phyloP scores from a whole-genome alignment of 2,797 vertebrate genomes.

The Gobio occitaniae region DNA sequence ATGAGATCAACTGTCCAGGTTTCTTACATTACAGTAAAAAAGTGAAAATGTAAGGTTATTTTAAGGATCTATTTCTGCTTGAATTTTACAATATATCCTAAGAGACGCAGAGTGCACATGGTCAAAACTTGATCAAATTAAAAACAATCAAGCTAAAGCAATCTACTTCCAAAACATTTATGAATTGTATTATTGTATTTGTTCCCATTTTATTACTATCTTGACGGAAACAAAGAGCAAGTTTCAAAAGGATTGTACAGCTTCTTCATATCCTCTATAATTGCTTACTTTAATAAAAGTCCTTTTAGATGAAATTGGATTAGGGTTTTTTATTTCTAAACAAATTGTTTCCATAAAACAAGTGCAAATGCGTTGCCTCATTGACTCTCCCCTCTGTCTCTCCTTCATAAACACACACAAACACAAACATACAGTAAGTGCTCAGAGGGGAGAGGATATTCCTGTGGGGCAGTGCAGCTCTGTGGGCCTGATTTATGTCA shows the following conservation, averaged over 20 bases:
- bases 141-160: not conserved
- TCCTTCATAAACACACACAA: conserved; percentile 32
- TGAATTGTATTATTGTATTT: not conserved
- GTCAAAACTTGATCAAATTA: not conserved
- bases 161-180: conserved; percentile 2
- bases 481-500: conserved; percentile 71
- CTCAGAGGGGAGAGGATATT: conserved; percentile 33
- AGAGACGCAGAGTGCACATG: not conserved
- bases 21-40: not conserved
- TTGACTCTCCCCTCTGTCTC: conserved; percentile 38
- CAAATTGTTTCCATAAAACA: conserved; percentile 25
- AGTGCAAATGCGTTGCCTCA: not conserved
- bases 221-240: not conserved
- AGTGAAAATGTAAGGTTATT: not conserved
- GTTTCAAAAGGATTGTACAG: not conserved
- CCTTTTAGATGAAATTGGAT: not conserved
- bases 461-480: conserved; percentile 41
- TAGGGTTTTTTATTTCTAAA: not conserved
- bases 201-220: not conserved
- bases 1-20: conserved; percentile 11
- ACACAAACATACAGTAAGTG: conserved; percentile 7
- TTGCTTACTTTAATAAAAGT: not conserved
- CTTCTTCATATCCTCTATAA: not conserved
- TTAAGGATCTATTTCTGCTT: not conserved
- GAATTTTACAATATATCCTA: not conserved